Percentiles rank a stretch among this genome's conserved stretches.
These are phyloP conservation scores for Globia sparganii DNA, from an alignment of 2,888 invertebrate genomes.

Conservation along the genomic window DNA sequence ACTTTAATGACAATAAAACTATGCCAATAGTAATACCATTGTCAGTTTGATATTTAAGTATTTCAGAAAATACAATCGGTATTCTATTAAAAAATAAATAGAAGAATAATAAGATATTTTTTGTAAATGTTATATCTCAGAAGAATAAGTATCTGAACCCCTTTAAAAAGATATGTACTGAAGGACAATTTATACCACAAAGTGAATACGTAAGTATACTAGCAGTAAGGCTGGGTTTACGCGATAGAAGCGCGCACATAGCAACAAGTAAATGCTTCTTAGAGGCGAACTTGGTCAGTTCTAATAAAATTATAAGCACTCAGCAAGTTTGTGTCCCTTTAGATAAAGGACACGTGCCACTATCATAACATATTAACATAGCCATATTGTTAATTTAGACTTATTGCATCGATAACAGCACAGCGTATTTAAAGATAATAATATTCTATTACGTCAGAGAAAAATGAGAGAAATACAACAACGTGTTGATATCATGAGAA, in stretches of 20 bases:
- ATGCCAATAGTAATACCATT: slow-evolving; percentile 1
- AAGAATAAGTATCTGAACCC: slow-evolving; percentile 9
- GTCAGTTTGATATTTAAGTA: background rate
- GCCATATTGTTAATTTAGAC: background rate
- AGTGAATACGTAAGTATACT: slow-evolving; percentile 33
- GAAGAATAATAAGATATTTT: background rate
- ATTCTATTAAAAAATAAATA: background rate
- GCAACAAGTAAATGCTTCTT: background rate
- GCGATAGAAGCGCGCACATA: background rate
- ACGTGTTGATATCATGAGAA: background rate
- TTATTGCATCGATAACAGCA: background rate
- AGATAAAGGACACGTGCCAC: background rate
- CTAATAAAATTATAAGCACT: background rate
- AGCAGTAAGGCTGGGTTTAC: background rate
- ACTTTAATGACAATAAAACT: background rate
- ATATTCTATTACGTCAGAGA: background rate
- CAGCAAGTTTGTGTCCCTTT: background rate
- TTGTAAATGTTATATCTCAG: background rate
- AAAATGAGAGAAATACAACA: background rate
- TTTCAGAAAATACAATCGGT: background rate
- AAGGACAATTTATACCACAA: background rate
- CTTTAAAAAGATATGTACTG: background rate
- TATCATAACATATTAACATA: background rate
- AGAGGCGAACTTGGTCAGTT: background rate
- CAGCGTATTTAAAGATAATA: background rate